A percentile compares a stretch with the other conserved stretches of the same genome.
phyloP scores from a whole-genome alignment of 2,797 vertebrate genomes.

The Typhlichthys subterraneus region DNA sequence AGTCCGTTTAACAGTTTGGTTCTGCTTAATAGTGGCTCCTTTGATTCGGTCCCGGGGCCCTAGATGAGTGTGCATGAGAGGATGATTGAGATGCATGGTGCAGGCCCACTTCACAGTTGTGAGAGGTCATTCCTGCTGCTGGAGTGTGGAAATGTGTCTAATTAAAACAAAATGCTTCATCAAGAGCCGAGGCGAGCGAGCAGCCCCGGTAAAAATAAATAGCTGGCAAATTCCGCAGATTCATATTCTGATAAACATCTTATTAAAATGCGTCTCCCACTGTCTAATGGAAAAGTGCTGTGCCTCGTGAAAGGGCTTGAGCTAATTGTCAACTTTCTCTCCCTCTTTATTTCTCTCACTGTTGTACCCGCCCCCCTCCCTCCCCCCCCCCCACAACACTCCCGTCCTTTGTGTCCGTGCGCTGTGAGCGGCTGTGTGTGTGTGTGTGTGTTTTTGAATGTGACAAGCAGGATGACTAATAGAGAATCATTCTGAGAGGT shows the following conservation, averaged over 20 bases:
- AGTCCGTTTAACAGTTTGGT: slow-evolving; percentile 75
- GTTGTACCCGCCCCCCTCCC: no score
- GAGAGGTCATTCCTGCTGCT: slow-evolving; percentile 70
- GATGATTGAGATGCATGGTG: slow-evolving; percentile 67
- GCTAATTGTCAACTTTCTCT: slow-evolving; percentile 24
- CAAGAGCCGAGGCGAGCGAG: slow-evolving; percentile 60
- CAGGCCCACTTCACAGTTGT: slow-evolving; percentile 66
- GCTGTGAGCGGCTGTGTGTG: slow-evolving; percentile 7
- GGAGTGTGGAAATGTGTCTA: slow-evolving; percentile 78
- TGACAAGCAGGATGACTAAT: slow-evolving; percentile 10
- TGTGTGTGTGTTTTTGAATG: neutral
- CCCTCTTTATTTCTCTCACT: slow-evolving; percentile 1
- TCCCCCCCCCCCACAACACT: slow-evolving; percentile 4
- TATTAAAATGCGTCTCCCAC: slow-evolving; percentile 60
- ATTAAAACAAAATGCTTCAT: slow-evolving; percentile 82
- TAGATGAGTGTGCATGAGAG: slow-evolving; percentile 57
- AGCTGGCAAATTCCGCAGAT: slow-evolving; percentile 70
- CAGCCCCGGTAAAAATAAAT: slow-evolving; percentile 63
- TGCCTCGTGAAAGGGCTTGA: slow-evolving; percentile 29
- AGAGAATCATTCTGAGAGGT: slow-evolving; percentile 7
- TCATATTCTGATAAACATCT: slow-evolving; percentile 70
- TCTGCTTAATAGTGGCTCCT: slow-evolving; percentile 75
- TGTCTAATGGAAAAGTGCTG: slow-evolving; percentile 49
- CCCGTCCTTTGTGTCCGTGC: neutral
- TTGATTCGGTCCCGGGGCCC: slow-evolving; percentile 67